Evolutionary conservation across 1,140 invertebrate genomes (phyloP), one percentile per base, ranked within the genome.

Genomic region (Hylaeus volcanicus): DNA sequence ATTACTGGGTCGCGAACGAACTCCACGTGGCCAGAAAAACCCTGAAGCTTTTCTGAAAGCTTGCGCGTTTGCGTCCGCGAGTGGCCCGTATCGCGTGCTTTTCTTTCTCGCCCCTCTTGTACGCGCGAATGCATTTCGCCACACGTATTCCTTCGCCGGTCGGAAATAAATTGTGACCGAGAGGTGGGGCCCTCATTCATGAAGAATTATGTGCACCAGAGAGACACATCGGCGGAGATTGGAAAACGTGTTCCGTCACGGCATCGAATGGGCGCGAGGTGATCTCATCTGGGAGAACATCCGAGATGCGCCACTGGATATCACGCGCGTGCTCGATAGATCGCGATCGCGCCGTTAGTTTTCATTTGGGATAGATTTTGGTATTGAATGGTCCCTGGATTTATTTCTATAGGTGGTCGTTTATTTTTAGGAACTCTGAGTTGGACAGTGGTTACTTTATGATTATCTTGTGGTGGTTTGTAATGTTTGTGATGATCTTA

Each of bases 141-240:
- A 6, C 71, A 45, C 51, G n/a, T 41, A 51, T 15, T 51, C 45
- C 68, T 71, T 45, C 48, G 51, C 11, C 14, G 14, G 14, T n/a
- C 74, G n/a, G 39, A 69, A 82, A 74, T 79, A 82, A 69, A 82
- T 78, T 53, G 39, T 66, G n/a, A 37, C 53, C 43, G 14, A n/a
- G 56, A n/a, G 37, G 11, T 1, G 39, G 39, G 51, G 53, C 43
- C 26, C 43, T 69, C 15, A 48, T 37, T 43, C 68, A 39, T 1
- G 15, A 74, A 66, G 66, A 83, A 72, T 75, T 53, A 68, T 41
- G 26, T 43, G 43, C 45, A 48, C 51, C 45, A 14, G 39, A 12
- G 71, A 14, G 51, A 26, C 43, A 60, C n/a, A 43, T 61, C 60
- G 69, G 37, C n/a, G 43, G 53, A 8, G 5, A 48, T 56, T 51